A percentile compares a stretch with the other conserved stretches of the same genome.
phyloP scores from a whole-genome alignment of 2,888 invertebrate genomes.

The Drosophila falleni region DNA sequence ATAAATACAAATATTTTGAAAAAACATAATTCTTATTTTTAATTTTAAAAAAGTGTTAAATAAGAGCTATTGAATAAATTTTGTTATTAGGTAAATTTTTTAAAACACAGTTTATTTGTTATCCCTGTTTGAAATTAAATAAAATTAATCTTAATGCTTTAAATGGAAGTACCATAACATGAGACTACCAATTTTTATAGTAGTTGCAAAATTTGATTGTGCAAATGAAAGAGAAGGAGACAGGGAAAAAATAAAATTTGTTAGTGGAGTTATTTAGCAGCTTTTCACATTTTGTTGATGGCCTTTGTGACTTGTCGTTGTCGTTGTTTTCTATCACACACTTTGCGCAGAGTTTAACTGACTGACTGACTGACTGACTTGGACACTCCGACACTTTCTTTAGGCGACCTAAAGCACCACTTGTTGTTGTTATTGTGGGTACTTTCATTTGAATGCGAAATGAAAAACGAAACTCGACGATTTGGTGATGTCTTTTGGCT shows the following conservation, averaged over 20 bases:
- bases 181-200: no score
- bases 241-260: neutral
- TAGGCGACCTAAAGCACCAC: constrained; percentile 10
- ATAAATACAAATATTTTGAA: no score
- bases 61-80: no score
- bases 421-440: constrained; percentile 5
- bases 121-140: no score
- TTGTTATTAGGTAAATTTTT: no score
- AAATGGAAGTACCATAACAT: no score
- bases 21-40: no score
- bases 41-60: no score
- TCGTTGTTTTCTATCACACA: constrained; percentile 15
- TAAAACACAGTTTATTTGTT: no score
- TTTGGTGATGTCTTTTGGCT: neutral
- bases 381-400: constrained; percentile 47
- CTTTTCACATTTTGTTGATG: constrained; percentile 33
- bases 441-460: constrained; percentile 54
- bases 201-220: no score
- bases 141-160: no score
- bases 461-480: constrained; percentile 24
- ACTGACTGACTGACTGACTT: constrained; percentile 26
- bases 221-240: neutral
- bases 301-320: constrained; percentile 18
- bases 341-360: constrained; percentile 11
- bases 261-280: constrained; percentile 50